These are phyloP conservation scores for Ellobius talpinus DNA, from an alignment of 2,113 vertebrate species.

Conservation along the genomic window DNA sequence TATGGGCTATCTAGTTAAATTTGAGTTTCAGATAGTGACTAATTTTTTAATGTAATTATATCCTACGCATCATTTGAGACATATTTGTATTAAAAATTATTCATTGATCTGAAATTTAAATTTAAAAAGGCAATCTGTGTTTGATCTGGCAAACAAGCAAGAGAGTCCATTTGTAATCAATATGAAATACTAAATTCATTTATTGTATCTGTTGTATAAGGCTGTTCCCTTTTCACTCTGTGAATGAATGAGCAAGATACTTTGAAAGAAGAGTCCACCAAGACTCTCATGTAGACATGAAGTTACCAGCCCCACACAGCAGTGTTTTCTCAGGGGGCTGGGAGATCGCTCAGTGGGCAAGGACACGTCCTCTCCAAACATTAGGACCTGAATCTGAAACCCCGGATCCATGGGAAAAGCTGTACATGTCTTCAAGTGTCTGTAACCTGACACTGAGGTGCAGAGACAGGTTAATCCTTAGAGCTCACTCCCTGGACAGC, in stretches of 20 bases:
- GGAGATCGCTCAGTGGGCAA: not conserved
- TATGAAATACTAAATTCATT: conserved; percentile 20
- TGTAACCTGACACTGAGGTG: not conserved
- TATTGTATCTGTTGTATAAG: not conserved
- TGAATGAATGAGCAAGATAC: not conserved
- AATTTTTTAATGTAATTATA: conserved; percentile 38
- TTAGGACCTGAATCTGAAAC: not conserved
- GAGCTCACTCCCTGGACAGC: not conserved
- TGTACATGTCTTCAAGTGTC: not conserved
- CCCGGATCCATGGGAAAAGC: not conserved
- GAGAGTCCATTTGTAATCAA: not conserved
- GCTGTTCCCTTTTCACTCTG: not conserved
- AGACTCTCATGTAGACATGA: not conserved
- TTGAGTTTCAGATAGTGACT: conserved; percentile 50
- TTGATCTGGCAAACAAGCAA: conserved; percentile 50
- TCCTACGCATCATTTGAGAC: not conserved
- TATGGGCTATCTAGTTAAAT: conserved; percentile 14
- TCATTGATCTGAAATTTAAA: conserved; percentile 57
- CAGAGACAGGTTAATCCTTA: not conserved
- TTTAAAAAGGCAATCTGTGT: conserved; percentile 45
- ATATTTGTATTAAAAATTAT: conserved; percentile 34
- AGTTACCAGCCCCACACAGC: not conserved
- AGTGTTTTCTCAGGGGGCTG: not conserved
- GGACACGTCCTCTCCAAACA: not conserved
- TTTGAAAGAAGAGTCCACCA: conserved; percentile 16